Evolutionary conservation across 2,888 invertebrate genomes (phyloP).

Genomic region (Octonoba sinensis): DNA sequence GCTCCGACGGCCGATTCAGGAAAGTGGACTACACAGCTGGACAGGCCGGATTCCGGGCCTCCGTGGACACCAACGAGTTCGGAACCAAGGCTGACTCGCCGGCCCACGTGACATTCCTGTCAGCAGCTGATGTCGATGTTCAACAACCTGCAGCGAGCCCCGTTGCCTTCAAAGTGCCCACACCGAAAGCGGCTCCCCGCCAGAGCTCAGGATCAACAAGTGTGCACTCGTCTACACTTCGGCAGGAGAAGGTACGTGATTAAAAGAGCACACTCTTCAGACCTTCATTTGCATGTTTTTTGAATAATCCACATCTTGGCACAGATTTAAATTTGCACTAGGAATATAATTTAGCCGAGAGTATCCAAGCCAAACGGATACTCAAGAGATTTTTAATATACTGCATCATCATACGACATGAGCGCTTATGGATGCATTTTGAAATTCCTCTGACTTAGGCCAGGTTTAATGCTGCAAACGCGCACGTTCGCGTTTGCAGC

Average conservation of each 20-base stretch:
- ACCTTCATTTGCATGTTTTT: no score
- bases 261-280: no score
- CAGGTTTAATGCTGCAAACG: no score
- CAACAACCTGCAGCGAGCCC: constrained; percentile 4
- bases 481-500: no score
- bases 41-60: constrained; percentile 48
- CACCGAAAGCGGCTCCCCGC: not conserved
- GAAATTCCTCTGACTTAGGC: no score
- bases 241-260: constrained; percentile 16
- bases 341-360: no score
- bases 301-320: no score
- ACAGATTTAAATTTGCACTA: no score
- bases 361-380: no score
- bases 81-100: constrained; percentile 57
- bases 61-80: constrained; percentile 58
- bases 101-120: constrained; percentile 50
- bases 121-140: not conserved
- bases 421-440: no score
- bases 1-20: constrained; percentile 37
- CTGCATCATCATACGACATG: no score
- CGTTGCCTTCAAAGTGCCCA: constrained; percentile 1
- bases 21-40: constrained; percentile 67
- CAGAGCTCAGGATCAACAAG: not conserved
- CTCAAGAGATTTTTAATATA: no score
- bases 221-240: constrained; percentile 11